Base-by-base conservation (phyloP, 2,888 invertebrate species). In the Synergus gifuensis region DNA sequence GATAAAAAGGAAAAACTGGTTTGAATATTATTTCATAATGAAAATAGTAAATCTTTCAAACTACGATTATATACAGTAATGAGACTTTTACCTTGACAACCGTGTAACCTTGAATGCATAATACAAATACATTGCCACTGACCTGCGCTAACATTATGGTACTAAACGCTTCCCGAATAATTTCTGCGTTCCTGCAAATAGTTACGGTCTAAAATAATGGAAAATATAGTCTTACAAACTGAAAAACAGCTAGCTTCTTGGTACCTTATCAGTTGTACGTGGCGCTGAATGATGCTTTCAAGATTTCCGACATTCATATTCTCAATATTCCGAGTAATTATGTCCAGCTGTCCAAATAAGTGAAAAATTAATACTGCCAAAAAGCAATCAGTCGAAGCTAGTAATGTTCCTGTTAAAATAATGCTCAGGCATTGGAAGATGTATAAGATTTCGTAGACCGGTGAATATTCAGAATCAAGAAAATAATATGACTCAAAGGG, bases 71-170 rank as follows among this genome's bases (percentile, higher is more conserved):
- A 28, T 28, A 28, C 1, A 28, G 22, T 28, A 2, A 28, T 28
- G 22, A 28, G 22, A 28, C 22, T 28, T 28, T 28, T 28, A 69
- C 67, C 22, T 22, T 46, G 4, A 28, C 18, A 28, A 69, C 16
- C 7, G 28, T 22, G 28, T 49, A 46, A 69, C 28, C 67, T 16
- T 49, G 46, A 22, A 69, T 22, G 28, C 67, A 69, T 46, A 69
- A 69, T 12, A 46, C 2, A 2, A 69, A 14, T 69, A 11, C 46
- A 69, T 22, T 69, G 46, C 46, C 22, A 14, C 14, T 28, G 16
- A 69, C 18, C 28, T 69, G 46, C 14, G 22, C 16, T 7, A 69
- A 46, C 49, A 49, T 49, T 22, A 14, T 69, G 14, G 14, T 16
- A 28, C 46, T 46, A 16, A 28, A 69, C 16, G 46, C 1, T 4